These are phyloP conservation scores for Megastigmus dorsalis DNA, from an alignment of 2,888 invertebrate species.

Conservation along the genomic window DNA sequence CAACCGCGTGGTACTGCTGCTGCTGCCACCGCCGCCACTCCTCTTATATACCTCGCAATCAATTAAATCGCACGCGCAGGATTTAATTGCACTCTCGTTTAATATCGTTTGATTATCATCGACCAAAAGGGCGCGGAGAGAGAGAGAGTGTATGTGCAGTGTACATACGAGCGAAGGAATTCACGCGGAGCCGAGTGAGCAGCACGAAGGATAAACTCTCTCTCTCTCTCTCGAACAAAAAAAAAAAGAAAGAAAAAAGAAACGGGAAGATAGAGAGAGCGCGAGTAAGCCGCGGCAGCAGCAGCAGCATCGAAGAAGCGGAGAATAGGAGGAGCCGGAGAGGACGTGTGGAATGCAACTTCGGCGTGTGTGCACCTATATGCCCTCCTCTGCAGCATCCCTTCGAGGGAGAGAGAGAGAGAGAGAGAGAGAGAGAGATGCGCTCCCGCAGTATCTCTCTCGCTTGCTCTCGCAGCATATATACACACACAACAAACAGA, in stretches of 20 bases:
- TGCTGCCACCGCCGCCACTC: no score
- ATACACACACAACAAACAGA: conserved; percentile 70
- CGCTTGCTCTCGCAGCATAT: conserved; percentile 1
- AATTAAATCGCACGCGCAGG: conserved; percentile 31
- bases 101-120: conserved; percentile 42
- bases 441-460: conserved; percentile 38
- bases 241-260: no score
- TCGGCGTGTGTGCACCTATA: conserved; percentile 26
- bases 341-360: conserved; percentile 39
- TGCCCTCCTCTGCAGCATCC: no score
- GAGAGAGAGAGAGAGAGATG: neutral
- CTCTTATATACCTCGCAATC: no score
- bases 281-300: no score
- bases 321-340: conserved; percentile 24
- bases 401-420: neutral
- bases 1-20: no score
- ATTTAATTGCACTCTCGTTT: conserved; percentile 20
- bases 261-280: no score
- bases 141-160: no score
- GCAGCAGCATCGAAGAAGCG: no score
- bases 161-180: no score
- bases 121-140: conserved; percentile 13
- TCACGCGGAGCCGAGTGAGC: conserved; percentile 35
- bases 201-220: no score
- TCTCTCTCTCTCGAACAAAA: no score